Evolutionary conservation across 1,140 invertebrate genomes (phyloP).

Genomic region (Pinna nobilis): DNA sequence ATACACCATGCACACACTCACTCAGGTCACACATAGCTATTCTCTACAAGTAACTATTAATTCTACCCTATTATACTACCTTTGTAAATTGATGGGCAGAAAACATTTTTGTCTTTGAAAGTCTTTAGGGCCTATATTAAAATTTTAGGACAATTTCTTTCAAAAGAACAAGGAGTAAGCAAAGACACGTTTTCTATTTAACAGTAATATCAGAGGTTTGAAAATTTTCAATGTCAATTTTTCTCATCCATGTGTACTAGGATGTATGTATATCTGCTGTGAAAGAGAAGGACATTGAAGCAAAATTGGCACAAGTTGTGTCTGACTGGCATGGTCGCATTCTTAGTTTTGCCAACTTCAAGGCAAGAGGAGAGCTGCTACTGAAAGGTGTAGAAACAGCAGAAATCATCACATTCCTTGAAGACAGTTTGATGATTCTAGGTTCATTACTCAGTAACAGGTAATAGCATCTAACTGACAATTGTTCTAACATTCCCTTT

Average conservation of each 20-base stretch:
- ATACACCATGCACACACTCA: no score
- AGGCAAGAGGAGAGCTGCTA: constrained; percentile 93
- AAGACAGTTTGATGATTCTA: constrained; percentile 96
- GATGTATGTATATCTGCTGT: constrained; percentile 98
- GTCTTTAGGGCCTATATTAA: no score
- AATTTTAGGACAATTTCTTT: no score
- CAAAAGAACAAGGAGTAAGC: not conserved
- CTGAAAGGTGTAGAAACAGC: constrained; percentile 91
- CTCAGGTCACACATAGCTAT: no score
- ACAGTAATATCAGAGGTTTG: not conserved
- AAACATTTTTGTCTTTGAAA: no score
- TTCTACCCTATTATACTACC: no score
- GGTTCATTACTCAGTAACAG: constrained; percentile 92
- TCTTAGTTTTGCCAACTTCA: constrained; percentile 95
- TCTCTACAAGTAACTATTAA: no score
- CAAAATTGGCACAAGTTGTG: constrained; percentile 93
- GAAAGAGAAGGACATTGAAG: constrained; percentile 98
- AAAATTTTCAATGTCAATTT: not conserved
- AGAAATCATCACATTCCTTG: constrained; percentile 93
- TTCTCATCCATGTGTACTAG: constrained; percentile 63
- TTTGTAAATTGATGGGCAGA: no score
- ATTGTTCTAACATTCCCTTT: no score
- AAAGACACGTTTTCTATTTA: not conserved
- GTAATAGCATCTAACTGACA: constrained; percentile 37
- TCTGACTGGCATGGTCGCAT: constrained; percentile 96